Evolutionary conservation across 2,113 vertebrate genomes (phyloP), one percentile per base, ranked within the genome.

Genomic region (Deroptyus accipitrinus): DNA sequence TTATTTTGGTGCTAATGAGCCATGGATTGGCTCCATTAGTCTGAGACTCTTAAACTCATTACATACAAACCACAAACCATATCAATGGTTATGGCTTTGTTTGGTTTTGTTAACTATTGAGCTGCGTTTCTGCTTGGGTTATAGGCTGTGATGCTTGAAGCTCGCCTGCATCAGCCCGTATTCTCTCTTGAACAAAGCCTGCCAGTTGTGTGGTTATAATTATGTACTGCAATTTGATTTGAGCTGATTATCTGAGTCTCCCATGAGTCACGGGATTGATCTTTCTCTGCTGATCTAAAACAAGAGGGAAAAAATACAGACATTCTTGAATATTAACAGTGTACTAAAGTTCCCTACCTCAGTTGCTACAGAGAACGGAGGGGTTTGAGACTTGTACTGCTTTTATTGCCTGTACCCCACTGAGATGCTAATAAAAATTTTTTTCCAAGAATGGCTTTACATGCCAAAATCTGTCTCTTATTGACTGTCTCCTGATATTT

Each of bases 181-280:
- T 84, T 73, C 52, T 83, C 80, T 91, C 81, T 61, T 84, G 83
- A 92, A 75, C 82, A 90, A 91, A 92, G 75, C 33, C 67, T 96
- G 89, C 91, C 94, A 90, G 82, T 96, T 91, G 67, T 79, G 67
- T 96, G 92, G 94, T 96, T 88, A 90, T 95, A 96, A 94, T 96
- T 90, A 91, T 83, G 63, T 51, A 77, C 78, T 90, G 64, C 94
- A 86, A 33, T 95, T 95, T 95, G 83, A 46, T 85, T 91, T 94
- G 81, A 95, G 72, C 84, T 95, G 91, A 94, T 97, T 95, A 95
- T 91, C 57, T 61, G 83, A 89, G 70, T 78, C 79, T 95, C 75
- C 54, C 24, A 14, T 95, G 96, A 95, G 89, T 88, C 96, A 57
- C 0, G 0, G 75, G 63, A 48, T 85, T 95, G 86, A 77, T 92